Conservation (phyloP, 1,140 invertebrate genomes). For the Macrocentrus cingulum region DNA sequence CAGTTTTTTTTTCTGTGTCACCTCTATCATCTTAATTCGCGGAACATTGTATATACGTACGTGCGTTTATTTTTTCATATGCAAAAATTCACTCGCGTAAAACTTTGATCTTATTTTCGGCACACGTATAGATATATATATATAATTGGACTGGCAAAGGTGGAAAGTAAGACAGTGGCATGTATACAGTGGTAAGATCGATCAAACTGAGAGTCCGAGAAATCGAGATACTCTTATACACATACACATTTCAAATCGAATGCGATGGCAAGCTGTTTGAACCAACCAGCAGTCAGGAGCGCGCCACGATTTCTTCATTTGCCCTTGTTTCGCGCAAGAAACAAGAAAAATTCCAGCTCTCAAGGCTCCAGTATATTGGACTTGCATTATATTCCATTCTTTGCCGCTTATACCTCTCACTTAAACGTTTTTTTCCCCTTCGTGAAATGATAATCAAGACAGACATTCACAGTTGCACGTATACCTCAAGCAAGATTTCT, state of each 20-base stretch:
- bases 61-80: no score
- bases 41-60: no score
- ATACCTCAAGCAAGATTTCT: slow-evolving; percentile 1
- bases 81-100: no score
- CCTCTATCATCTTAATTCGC: no score
- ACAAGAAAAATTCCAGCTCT: neutral
- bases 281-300: neutral
- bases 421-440: no score
- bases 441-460: no score
- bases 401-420: no score
- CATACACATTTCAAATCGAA: neutral
- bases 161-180: neutral
- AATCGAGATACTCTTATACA: slow-evolving; percentile 12
- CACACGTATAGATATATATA: neutral
- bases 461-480: no score
- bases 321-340: slow-evolving; percentile 16
- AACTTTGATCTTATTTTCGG: neutral
- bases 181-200: slow-evolving; percentile 10
- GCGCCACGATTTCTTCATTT: slow-evolving; percentile 28
- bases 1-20: no score
- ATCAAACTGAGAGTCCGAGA: slow-evolving; percentile 17
- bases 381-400: no score
- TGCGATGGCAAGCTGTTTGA: neutral
- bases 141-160: neutral
- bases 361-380: no score